phyloP scores from a whole-genome alignment of 2,113 vertebrate species.

The Cynoglossus semilaevis region DNA sequence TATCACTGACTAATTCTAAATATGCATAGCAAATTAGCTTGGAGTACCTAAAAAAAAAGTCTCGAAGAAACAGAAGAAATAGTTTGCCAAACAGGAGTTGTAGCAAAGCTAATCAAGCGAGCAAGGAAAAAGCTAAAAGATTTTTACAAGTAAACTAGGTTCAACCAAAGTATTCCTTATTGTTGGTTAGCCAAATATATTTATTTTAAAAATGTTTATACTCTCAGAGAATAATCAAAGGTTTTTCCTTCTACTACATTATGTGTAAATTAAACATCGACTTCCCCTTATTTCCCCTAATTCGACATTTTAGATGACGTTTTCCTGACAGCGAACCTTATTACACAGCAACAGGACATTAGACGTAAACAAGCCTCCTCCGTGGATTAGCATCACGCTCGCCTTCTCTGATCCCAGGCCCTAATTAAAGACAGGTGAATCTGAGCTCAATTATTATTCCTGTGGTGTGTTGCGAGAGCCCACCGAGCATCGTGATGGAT shows the following conservation, averaged over 20 bases:
- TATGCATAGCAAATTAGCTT: too few species aligned
- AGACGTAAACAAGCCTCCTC: conserved; percentile 60
- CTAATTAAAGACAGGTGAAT: conserved; percentile 80
- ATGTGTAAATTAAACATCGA: neutral
- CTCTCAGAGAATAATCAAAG: too few species aligned
- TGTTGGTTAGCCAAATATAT: too few species aligned
- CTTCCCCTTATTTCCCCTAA: conserved; percentile 3
- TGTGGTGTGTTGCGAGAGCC: conserved; percentile 60
- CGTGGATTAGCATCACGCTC: conserved; percentile 57
- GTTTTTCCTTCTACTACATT: neutral
- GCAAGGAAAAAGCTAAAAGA: too few species aligned
- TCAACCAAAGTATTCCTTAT: too few species aligned
- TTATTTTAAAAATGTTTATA: too few species aligned
- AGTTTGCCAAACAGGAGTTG: too few species aligned
- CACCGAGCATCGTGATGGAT: conserved; percentile 73
- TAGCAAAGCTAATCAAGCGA: too few species aligned
- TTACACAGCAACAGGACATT: conserved; percentile 50
- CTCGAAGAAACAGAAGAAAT: too few species aligned
- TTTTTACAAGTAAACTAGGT: too few species aligned
- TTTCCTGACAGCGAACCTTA: conserved; percentile 11
- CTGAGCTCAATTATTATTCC: conserved; percentile 76
- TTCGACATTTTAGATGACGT: conserved; percentile 22
- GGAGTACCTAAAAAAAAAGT: too few species aligned
- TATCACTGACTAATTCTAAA: too few species aligned
- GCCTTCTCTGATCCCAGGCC: conserved; percentile 58